Evolutionary conservation across 2,797 vertebrate genomes (phyloP).

Genomic region (Onychomys torridus): DNA sequence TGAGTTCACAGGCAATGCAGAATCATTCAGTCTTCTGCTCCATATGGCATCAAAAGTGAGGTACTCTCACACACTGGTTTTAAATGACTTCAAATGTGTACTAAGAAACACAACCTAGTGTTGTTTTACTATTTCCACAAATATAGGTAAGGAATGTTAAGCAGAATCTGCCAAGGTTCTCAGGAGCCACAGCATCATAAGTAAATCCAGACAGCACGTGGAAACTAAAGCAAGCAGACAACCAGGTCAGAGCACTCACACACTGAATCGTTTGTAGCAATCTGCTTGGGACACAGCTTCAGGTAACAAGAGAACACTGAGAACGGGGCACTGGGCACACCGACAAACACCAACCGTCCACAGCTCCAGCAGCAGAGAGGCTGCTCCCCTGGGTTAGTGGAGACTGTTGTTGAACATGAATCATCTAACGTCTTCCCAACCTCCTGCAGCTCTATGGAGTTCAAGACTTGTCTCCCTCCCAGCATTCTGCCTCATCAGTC

Average conservation of each 20-base stretch:
- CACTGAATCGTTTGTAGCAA: slow-evolving; percentile 46
- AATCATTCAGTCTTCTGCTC: neutral
- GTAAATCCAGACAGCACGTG: slow-evolving; percentile 63
- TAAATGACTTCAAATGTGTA: slow-evolving; percentile 25
- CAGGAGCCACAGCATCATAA: neutral
- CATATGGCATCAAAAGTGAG: neutral
- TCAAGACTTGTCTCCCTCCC: neutral
- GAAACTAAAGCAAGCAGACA: slow-evolving; percentile 57
- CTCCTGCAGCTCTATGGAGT: neutral
- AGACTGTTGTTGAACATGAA: neutral
- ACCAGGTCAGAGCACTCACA: accelerated
- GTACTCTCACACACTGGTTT: neutral
- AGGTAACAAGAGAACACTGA: neutral
- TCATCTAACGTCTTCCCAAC: neutral
- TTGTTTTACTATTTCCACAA: slow-evolving; percentile 10
- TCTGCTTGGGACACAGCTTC: neutral
- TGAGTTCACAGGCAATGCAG: neutral
- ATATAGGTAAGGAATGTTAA: neutral
- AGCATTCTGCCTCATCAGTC: neutral
- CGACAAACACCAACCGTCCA: neutral
- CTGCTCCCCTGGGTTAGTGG: neutral
- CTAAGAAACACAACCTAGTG: neutral
- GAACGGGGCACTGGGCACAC: neutral
- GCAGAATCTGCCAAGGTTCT: neutral
- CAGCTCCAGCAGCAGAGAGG: neutral